phyloP scores from a whole-genome alignment of 2,888 invertebrate genomes.

The Hecatera dysodea region DNA sequence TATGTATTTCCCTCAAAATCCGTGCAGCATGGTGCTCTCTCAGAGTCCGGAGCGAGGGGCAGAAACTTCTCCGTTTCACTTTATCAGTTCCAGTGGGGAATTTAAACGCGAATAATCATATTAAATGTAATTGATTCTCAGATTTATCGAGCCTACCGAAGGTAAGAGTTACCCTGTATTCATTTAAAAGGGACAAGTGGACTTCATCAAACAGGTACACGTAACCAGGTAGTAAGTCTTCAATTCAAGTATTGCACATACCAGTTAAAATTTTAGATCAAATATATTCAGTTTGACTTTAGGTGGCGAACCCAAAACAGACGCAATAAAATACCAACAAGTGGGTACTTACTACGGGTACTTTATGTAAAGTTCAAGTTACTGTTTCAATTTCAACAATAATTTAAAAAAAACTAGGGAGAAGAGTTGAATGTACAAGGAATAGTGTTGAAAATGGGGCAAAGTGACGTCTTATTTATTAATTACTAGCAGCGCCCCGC shows the following conservation, averaged over 20 bases:
- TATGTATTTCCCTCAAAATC: slow-evolving; percentile 13
- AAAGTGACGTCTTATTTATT: too few species aligned
- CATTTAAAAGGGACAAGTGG: slow-evolving; percentile 36
- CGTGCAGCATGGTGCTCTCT: slow-evolving; percentile 13
- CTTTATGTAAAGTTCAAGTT: too few species aligned
- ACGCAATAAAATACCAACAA: too few species aligned
- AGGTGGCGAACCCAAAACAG: too few species aligned
- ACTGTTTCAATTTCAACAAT: too few species aligned
- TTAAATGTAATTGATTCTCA: slow-evolving; percentile 67
- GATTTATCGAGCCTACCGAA: slow-evolving; percentile 24
- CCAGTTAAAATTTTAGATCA: not conserved
- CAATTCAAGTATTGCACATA: not conserved
- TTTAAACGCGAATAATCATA: slow-evolving; percentile 65
- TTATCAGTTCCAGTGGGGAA: slow-evolving; percentile 69
- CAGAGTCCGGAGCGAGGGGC: slow-evolving; percentile 57
- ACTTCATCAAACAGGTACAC: not conserved
- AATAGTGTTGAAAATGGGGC: too few species aligned
- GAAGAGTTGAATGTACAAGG: too few species aligned
- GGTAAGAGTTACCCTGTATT: slow-evolving; percentile 9
- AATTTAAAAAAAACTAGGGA: too few species aligned
- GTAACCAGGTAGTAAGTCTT: not conserved
- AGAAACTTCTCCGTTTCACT: slow-evolving; percentile 70
- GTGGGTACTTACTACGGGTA: too few species aligned
- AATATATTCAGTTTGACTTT: too few species aligned
- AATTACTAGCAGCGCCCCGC: too few species aligned